Conservation (phyloP, 2,888 invertebrate genomes). For the Nebria brevicollis region DNA sequence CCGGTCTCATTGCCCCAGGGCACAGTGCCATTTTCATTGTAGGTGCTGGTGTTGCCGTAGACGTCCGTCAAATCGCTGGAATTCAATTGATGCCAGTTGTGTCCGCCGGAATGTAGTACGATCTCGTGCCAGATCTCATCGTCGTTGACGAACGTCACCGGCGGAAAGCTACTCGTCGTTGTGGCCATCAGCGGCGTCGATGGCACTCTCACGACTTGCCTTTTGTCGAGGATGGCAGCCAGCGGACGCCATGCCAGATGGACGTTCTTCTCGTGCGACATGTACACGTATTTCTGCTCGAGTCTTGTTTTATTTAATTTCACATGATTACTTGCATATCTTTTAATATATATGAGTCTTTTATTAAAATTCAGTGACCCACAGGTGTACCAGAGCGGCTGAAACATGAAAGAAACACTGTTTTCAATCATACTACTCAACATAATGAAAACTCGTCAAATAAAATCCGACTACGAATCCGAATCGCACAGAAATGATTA, state of each 20-base stretch:
- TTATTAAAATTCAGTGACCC: not conserved
- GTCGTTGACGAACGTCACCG: constrained; percentile 18
- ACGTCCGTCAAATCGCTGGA: constrained; percentile 5
- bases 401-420: not conserved
- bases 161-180: not conserved
- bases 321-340: not conserved
- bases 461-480: no score
- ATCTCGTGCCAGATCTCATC: constrained; percentile 36
- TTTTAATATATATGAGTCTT: not conserved
- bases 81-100: constrained; percentile 12
- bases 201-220: not conserved
- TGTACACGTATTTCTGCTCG: not conserved
- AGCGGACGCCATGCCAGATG: constrained; percentile 26
- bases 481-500: no score
- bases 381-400: not conserved
- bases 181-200: not conserved
- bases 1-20: constrained; percentile 4
- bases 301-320: not conserved
- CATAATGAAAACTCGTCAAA: no score
- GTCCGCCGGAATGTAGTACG: constrained; percentile 17
- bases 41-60: not conserved
- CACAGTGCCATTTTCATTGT: not conserved
- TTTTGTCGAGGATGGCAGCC: constrained; percentile 23
- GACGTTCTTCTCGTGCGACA: not conserved
- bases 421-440: not conserved